Evolutionary conservation across 2,888 invertebrate species (phyloP).

Genomic region (Napeogenes inachia): DNA sequence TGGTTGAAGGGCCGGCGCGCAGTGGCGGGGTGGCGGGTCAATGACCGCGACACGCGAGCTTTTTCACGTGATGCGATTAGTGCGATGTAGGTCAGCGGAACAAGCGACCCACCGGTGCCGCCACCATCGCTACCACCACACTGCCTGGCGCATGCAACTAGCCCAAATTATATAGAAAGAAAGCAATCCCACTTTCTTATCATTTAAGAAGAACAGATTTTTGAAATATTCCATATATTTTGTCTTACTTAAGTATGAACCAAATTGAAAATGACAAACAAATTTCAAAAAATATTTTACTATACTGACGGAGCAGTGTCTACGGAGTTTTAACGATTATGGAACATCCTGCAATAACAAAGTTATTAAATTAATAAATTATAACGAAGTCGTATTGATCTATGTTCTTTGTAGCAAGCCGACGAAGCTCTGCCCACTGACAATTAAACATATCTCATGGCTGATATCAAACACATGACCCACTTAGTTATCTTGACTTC

Average conservation of each 20-base stretch:
- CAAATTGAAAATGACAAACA: no score
- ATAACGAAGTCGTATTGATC: neutral
- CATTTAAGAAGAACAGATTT: neutral
- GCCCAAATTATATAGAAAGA: slow-evolving; percentile 1
- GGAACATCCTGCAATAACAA: no score
- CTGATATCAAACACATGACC: neutral
- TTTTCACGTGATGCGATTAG: slow-evolving; percentile 65
- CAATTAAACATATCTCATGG: slow-evolving; percentile 1
- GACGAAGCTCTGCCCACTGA: neutral
- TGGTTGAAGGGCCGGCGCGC: slow-evolving; percentile 34
- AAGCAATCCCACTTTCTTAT: neutral
- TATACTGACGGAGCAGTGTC: no score
- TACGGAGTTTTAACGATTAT: no score
- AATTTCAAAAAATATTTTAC: no score
- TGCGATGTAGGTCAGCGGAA: slow-evolving; percentile 60
- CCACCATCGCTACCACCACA: slow-evolving; percentile 21
- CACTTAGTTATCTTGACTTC: slow-evolving; percentile 4
- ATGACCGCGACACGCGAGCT: slow-evolving; percentile 59
- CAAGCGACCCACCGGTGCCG: slow-evolving; percentile 37
- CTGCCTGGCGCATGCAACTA: slow-evolving; percentile 29
- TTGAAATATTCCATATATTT: no score
- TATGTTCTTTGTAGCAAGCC: neutral
- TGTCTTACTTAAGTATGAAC: no score
- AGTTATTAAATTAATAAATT: no score
- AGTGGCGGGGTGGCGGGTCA: slow-evolving; percentile 39